Base-by-base conservation (phyloP, 92 coral and sea anemone species). In the Diadumene lineata region DNA sequence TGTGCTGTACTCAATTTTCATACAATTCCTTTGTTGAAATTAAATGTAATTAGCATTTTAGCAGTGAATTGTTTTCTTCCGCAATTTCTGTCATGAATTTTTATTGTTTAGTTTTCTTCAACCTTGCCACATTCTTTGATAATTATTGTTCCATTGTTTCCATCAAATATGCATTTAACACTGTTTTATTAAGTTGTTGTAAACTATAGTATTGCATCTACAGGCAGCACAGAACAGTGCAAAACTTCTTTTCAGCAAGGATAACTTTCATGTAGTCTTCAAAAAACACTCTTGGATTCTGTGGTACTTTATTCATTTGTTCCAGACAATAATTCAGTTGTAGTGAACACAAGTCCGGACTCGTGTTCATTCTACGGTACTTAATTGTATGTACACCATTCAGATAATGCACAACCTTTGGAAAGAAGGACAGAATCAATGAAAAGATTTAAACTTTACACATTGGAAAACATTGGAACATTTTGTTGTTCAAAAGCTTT, bases 81-180 rank as follows among this genome's bases (percentile, higher is more conserved):
- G n/a, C n/a, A n/a, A n/a, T n/a, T n/a, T n/a, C n/a, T n/a, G n/a
- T n/a, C n/a, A n/a, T n/a, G n/a, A n/a, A n/a, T n/a, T n/a, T n/a
- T n/a, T n/a, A n/a, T n/a, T 50, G 61, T 68, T 17, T 66, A 74
- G 67, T 48, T 55, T 70, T 50, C 83, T 78, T 67, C 68, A 56
- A 43, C 68, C 15, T 1, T 68, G 48, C 48, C 64, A 22, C 16
- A 1, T 15, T 26, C 2, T 22, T 58, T 23, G 7, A 32, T n/a
- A 9, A 11, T 18, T 7, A 29, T 72, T 72, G 66, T 66, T 46
- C 77, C 63, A 21, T 27, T 56, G 77, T 56, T 32, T 56, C 63
- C 55, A 23, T 50, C 77, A 33, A 51, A 11, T 0, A 56, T 33
- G 29, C 33, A 30, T 29, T 6, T 7, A 19, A 21, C 19, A 19